phyloP scores from a whole-genome alignment of 2,888 invertebrate species.

The Eristalinus aeneus region DNA sequence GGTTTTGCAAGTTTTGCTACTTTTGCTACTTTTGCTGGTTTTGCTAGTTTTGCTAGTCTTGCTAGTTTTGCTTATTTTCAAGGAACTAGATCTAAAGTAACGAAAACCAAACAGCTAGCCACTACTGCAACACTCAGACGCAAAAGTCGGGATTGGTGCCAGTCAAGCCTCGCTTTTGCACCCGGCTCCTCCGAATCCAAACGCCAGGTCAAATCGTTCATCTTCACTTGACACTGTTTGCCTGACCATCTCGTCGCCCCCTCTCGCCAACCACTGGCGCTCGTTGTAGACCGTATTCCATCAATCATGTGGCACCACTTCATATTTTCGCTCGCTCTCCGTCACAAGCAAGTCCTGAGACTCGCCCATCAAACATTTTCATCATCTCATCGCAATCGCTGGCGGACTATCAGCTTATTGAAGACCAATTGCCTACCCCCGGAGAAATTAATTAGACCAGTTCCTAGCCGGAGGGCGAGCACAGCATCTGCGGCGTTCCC shows the following conservation, averaged over 20 bases:
- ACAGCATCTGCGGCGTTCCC: slow-evolving; percentile 25
- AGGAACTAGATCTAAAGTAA: too few species aligned
- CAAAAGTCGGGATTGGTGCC: background rate
- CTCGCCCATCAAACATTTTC: slow-evolving; percentile 57
- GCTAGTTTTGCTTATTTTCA: too few species aligned
- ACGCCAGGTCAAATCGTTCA: background rate
- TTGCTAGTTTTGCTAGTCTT: too few species aligned
- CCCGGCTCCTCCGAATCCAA: background rate
- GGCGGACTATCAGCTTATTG: slow-evolving; percentile 60
- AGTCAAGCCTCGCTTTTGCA: background rate
- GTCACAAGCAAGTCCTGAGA: background rate
- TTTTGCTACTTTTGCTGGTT: too few species aligned
- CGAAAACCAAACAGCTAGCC: too few species aligned
- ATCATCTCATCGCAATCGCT: slow-evolving; percentile 42
- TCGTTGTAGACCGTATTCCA: slow-evolving; percentile 30
- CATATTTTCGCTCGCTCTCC: slow-evolving; percentile 11
- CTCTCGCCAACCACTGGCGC: background rate
- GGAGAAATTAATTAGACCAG: slow-evolving; percentile 67
- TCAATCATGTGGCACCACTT: slow-evolving; percentile 36
- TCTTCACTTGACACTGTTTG: background rate
- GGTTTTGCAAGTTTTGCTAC: too few species aligned
- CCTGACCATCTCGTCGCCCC: background rate
- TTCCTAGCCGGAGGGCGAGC: slow-evolving; percentile 51
- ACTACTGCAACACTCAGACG: too few species aligned
- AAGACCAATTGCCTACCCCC: slow-evolving; percentile 60